A percentile compares a stretch with the other conserved stretches of the same genome.
Evolutionary conservation across 2,797 vertebrate genomes (phyloP).

Genomic region (Galago senegalensis): DNA sequence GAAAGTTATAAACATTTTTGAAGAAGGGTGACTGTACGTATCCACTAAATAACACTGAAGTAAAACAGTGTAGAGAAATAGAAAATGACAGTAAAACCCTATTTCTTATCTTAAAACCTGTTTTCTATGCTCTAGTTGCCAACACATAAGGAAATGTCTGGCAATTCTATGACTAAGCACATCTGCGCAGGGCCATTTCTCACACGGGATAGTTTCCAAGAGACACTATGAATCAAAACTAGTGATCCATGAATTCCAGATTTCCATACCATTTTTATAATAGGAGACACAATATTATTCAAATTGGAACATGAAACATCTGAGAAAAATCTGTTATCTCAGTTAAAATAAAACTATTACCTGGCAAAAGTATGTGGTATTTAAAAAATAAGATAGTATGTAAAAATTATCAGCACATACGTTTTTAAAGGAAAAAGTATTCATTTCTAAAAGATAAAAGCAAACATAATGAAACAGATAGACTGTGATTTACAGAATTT

Average conservation of each 20-base stretch:
- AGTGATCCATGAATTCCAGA: slow-evolving; percentile 67
- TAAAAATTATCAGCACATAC: slow-evolving; percentile 38
- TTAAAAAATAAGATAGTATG: slow-evolving; percentile 41
- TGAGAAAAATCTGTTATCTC: slow-evolving; percentile 78
- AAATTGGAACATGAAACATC: slow-evolving; percentile 74
- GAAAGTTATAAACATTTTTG: not conserved
- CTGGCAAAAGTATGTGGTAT: slow-evolving; percentile 46
- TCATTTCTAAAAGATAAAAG: slow-evolving; percentile 29
- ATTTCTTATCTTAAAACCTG: slow-evolving; percentile 63
- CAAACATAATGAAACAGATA: slow-evolving; percentile 48
- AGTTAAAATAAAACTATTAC: slow-evolving; percentile 74
- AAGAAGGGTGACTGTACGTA: slow-evolving; percentile 17
- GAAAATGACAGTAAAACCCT: slow-evolving; percentile 55
- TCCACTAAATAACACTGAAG: not conserved
- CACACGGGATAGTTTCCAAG: slow-evolving; percentile 50
- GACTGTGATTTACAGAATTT: slow-evolving; percentile 48
- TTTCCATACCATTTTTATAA: slow-evolving; percentile 74
- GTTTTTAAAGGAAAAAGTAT: slow-evolving; percentile 39
- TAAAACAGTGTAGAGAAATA: slow-evolving; percentile 30
- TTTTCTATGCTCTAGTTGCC: slow-evolving; percentile 67
- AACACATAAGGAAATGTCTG: slow-evolving; percentile 71
- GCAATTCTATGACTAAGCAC: slow-evolving; percentile 74
- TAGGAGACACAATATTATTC: slow-evolving; percentile 75
- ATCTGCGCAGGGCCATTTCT: slow-evolving; percentile 70
- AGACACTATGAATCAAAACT: slow-evolving; percentile 69